Percentiles rank a stretch among this genome's conserved stretches.
Evolutionary conservation across 2,797 vertebrate species (phyloP).

Genomic region (Hafferia zeledoni): DNA sequence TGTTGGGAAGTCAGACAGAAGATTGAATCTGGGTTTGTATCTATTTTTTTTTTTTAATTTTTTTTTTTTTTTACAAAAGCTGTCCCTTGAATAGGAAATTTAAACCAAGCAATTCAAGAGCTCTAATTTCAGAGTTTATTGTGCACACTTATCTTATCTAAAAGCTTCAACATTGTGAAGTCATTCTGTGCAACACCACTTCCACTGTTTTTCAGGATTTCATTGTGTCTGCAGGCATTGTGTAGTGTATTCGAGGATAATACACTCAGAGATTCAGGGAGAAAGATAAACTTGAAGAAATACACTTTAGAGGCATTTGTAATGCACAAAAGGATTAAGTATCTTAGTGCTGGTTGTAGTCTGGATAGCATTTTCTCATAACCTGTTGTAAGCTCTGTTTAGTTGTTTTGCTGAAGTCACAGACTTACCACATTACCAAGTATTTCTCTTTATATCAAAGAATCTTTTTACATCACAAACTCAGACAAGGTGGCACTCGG

Average conservation of each 20-base stretch:
- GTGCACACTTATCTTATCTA: not conserved
- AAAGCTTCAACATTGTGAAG: not conserved
- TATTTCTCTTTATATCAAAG: constrained; percentile 17
- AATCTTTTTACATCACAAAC: not conserved
- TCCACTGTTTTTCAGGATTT: constrained; percentile 31
- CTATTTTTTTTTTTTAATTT: not conserved
- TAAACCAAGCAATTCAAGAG: not conserved
- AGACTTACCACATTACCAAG: not conserved
- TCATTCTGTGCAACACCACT: not conserved
- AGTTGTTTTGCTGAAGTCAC: not conserved
- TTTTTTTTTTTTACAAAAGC: not conserved
- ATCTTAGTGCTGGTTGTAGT: not conserved
- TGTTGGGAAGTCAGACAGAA: not conserved
- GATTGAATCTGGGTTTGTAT: not conserved
- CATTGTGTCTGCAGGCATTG: not conserved
- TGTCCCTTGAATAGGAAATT: constrained; percentile 28
- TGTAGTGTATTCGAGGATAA: not conserved
- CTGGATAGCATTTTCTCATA: constrained; percentile 46
- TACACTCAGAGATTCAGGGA: not conserved
- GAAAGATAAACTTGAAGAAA: constrained; percentile 29
- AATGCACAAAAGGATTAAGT: not conserved
- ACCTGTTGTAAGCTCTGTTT: constrained; percentile 6
- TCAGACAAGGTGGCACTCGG: constrained; percentile 22
- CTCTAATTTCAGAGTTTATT: constrained; percentile 13
- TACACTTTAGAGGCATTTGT: not conserved